Evolutionary conservation across 2,888 invertebrate species (phyloP), one percentile per base, ranked within the genome.

Genomic region (Trypoxylon attenuatum): DNA sequence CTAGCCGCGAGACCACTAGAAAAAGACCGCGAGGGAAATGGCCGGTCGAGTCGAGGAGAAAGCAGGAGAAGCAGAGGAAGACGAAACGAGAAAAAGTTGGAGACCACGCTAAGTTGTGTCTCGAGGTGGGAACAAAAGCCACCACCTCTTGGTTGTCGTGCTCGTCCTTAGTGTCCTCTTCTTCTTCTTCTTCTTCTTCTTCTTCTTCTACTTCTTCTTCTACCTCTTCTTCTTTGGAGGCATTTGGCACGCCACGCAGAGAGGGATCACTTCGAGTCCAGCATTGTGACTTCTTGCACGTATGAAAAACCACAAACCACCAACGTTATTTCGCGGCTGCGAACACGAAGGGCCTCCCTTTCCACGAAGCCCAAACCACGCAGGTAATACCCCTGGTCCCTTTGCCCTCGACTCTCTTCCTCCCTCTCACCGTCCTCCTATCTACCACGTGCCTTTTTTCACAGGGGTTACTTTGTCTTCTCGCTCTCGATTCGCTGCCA

Each of bases 221-320:
- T 13, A 25, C 5, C 25, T 25, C 25, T 8, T 8, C 8, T 25
- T 25, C 25, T 25, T 8, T 25, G 53, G 58, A 58, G 60, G 63
- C 54, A 56, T 71, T 68, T 46, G 56, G 63, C 62, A 56, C 38
- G 54, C 57, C 59, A 59, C 60, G 62, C 62, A 63, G 56, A 69
- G 33, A 46, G 69, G n/a, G 56, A 69, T 75, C 78, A 59, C 63
- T 77, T 33, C 33, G 4, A 4, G 58, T 69, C 58, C 71, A 61
- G 73, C 69, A 71, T 74, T 78, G 76, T 79, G 78, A 75, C 72
- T 79, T 81, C 69, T 78, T 72, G 77, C 79, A 69, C 73, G 73
- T 79, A 81, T 78, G 78, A 78, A 79, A 81, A 80, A 81, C 80
- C 79, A 72, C 79, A 77, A 80, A 80, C 77, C 81, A 57, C 77